phyloP scores from a whole-genome alignment of 2,113 vertebrate genomes.

The Apodemus speciosus region DNA sequence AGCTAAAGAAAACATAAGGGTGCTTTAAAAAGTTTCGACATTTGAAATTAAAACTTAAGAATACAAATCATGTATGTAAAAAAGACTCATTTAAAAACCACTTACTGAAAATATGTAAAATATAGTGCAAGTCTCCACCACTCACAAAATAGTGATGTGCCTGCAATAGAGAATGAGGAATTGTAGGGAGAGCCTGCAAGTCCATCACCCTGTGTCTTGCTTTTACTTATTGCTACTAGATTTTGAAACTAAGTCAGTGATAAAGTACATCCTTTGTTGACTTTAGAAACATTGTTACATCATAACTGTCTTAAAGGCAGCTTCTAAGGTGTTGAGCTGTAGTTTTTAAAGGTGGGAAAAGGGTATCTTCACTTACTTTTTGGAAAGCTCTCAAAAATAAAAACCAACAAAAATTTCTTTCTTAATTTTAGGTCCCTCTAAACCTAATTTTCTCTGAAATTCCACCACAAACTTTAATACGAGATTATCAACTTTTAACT shows the following conservation, averaged over 20 bases:
- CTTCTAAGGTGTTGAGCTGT: neutral
- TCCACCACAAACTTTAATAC: slow-evolving; percentile 7
- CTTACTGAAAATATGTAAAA: neutral
- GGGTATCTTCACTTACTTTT: slow-evolving; percentile 30
- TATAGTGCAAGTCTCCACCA: neutral
- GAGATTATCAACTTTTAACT: slow-evolving; percentile 37
- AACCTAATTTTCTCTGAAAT: slow-evolving; percentile 27
- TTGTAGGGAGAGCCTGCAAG: neutral
- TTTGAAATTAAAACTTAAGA: slow-evolving; percentile 43
- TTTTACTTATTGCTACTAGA: slow-evolving; percentile 51
- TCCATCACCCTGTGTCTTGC: neutral
- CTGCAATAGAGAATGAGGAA: neutral
- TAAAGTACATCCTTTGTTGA: slow-evolving; percentile 60
- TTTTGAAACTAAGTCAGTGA: slow-evolving; percentile 65
- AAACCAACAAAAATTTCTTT: neutral
- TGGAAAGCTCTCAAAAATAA: neutral
- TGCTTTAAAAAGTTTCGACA: slow-evolving; percentile 57
- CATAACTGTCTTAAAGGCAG: neutral
- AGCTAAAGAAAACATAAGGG: slow-evolving; percentile 76
- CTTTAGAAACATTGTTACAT: slow-evolving; percentile 67
- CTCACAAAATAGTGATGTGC: neutral
- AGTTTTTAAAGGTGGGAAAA: slow-evolving; percentile 42
- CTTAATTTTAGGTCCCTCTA: slow-evolving; percentile 22
- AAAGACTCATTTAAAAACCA: slow-evolving; percentile 22
- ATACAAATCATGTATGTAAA: slow-evolving; percentile 14